phyloP scores from a whole-genome alignment of 2,888 invertebrate genomes.

The Diplolepis rosae region DNA sequence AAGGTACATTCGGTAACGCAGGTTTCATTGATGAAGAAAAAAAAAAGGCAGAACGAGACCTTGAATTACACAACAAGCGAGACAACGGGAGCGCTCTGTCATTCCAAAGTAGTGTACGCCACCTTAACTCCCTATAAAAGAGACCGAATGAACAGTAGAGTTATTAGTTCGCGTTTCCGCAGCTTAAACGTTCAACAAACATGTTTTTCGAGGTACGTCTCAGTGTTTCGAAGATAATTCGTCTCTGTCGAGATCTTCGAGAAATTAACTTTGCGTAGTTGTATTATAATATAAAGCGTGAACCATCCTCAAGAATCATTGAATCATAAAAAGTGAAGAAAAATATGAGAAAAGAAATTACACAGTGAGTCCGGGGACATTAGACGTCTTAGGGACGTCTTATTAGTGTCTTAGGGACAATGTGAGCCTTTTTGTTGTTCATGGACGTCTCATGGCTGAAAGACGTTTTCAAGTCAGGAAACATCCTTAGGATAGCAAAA shows the following conservation, averaged over 20 bases:
- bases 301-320: background rate
- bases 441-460: no score
- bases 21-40: constrained; percentile 55
- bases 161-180: constrained; percentile 55
- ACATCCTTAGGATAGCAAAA: no score
- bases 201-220: constrained; percentile 51
- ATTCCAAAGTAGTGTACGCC: constrained; percentile 48
- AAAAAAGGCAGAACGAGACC: constrained; percentile 54
- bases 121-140: constrained; percentile 56
- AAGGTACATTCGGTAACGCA: constrained; percentile 45
- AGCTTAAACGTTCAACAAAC: constrained; percentile 44
- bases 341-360: no score
- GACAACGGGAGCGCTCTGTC: constrained; percentile 45
- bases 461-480: no score
- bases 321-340: no score
- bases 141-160: constrained; percentile 43
- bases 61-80: constrained; percentile 65
- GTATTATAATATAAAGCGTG: background rate
- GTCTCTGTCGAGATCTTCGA: background rate
- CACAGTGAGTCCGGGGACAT: no score
- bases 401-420: no score
- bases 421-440: no score
- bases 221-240: constrained; percentile 25
- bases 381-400: no score
- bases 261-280: background rate